Conservation (phyloP, 1,140 invertebrate genomes). For the Drepana arcuata region DNA sequence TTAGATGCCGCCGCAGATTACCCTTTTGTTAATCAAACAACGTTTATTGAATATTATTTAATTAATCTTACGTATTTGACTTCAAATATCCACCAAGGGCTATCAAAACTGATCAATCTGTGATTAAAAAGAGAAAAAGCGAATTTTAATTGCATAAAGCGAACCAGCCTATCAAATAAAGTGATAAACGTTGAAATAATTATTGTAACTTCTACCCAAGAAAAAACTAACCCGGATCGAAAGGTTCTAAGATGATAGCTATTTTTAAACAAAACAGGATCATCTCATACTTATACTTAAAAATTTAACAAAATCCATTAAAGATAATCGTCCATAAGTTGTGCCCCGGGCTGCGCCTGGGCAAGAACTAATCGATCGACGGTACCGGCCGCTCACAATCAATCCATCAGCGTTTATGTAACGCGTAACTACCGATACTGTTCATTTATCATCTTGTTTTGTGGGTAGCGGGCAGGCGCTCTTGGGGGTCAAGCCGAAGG, state of each 20-base stretch:
- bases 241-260: slow-evolving; percentile 27
- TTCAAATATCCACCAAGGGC: slow-evolving; percentile 30
- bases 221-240: too few species aligned
- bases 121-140: slow-evolving; percentile 18
- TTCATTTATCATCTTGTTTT: slow-evolving; percentile 69
- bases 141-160: slow-evolving; percentile 21
- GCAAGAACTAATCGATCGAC: slow-evolving; percentile 61
- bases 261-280: slow-evolving; percentile 32
- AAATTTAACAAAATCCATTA: slow-evolving; percentile 57
- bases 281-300: slow-evolving; percentile 43
- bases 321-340: slow-evolving; percentile 53
- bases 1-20: slow-evolving; percentile 67
- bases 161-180: slow-evolving; percentile 10
- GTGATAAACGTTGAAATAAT: slow-evolving; percentile 16
- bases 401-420: slow-evolving; percentile 67
- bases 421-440: slow-evolving; percentile 59
- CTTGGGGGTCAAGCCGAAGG: slow-evolving; percentile 46
- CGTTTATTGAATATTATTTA: slow-evolving; percentile 67
- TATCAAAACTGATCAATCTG: slow-evolving; percentile 11
- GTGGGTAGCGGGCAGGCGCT: slow-evolving; percentile 46
- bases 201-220: too few species aligned
- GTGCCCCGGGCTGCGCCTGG: slow-evolving; percentile 29
- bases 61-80: slow-evolving; percentile 65
- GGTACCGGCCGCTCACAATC: slow-evolving; percentile 58
- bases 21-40: slow-evolving; percentile 67